Percentiles rank a stretch among this genome's conserved stretches.
phyloP scores from a whole-genome alignment of 92 coral and sea anemone species.

The Nematostella vectensis region DNA sequence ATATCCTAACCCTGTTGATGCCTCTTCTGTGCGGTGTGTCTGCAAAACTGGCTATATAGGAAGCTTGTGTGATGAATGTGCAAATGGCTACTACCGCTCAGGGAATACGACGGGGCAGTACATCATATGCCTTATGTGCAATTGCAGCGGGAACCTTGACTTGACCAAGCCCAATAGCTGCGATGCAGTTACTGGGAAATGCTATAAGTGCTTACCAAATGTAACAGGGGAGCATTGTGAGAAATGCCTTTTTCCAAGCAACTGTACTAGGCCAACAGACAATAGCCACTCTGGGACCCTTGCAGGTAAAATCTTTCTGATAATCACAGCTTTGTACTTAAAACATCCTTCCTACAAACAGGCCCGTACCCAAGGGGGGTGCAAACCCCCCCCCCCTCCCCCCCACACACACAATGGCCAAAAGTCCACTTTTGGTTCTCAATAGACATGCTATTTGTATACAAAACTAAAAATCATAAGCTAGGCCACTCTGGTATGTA shows the following conservation, averaged over 20 bases:
- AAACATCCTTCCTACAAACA: no score
- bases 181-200: constrained; percentile 38
- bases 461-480: no score
- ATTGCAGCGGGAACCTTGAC: constrained; percentile 41
- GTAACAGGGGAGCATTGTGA: constrained; percentile 35
- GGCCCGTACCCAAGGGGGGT: no score
- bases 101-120: constrained; percentile 23
- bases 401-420: no score
- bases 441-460: no score
- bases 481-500: no score
- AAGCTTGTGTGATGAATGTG: constrained; percentile 24
- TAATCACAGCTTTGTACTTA: no score
- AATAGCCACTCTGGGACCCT: no score
- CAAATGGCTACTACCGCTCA: constrained; percentile 38
- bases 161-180: constrained; percentile 25
- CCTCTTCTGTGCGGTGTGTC: neutral
- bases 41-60: constrained; percentile 36
- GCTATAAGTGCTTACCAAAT: constrained; percentile 23
- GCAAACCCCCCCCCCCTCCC: no score
- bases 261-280: no score
- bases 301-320: no score
- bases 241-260: constrained; percentile 20
- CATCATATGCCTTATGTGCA: constrained; percentile 19
- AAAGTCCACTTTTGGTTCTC: no score
- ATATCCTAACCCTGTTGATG: neutral